Evolutionary conservation across 2,113 vertebrate species (phyloP), one percentile per base, ranked within the genome.

Genomic region (Phalacrocorax pelagicus): DNA sequence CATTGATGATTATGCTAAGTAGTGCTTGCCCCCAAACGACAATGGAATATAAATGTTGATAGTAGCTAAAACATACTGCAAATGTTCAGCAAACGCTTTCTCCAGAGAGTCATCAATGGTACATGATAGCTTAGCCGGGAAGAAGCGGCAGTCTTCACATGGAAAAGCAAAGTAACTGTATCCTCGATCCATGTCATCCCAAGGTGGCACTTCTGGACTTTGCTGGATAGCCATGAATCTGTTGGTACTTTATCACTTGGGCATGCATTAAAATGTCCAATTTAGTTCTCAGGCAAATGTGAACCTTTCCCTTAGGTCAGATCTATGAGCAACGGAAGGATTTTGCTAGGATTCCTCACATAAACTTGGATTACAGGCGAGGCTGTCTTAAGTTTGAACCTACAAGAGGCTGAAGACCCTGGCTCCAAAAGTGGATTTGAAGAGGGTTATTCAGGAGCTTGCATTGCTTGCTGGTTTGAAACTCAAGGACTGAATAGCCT

Each of bases 21-120:
- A 87, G 84, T 32, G 77, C 89, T 97, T 94, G 92, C 77, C 89
- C 86, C 88, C 77, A 91, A 97, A 94, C 95, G 92, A 86, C 88
- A 82, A 88, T 88, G 87, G 79, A 94, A 97, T 97, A 95, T 89
- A 93, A 91, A 95, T 87, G 90, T 96, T 96, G 88, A 90, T 42
- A 81, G 92, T 94, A 96, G 88, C 92, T 91, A 79, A 97, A 97
- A 91, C 77, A 94, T 61, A 94, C 62, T 88, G 91, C 85, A 92
- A 93, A 92, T 63, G 54, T 84, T 85, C 78, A 85, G 63, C 71
- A 80, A 55, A 88, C 16, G 24, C 90, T 92, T 79, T 63, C 91
- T 83, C 91, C 65, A 61, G 94, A 93, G 94, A 97, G 91, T 69
- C 84, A 91, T 85, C 84, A 42, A 14, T 0, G 0, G 85, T 77